Conservation (phyloP, 2,888 invertebrate species). For the Bruchidius siliquastri region DNA sequence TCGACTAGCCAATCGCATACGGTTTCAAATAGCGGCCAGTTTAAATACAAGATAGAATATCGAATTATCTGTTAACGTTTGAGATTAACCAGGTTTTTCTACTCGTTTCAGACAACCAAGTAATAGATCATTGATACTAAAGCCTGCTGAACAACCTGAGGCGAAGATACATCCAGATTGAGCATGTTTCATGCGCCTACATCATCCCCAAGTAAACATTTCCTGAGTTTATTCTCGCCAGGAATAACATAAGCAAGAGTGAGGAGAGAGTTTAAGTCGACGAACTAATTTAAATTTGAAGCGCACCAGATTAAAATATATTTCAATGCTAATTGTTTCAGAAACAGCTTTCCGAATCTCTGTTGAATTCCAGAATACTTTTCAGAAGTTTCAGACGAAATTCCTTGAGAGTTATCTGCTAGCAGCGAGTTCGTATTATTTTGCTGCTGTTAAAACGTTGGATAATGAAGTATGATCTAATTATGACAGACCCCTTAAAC, state of each 20-base stretch:
- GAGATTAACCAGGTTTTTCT: too few species aligned
- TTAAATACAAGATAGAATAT: too few species aligned
- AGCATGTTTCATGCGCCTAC: too few species aligned
- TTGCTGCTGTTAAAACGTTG: neutral
- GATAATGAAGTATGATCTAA: neutral
- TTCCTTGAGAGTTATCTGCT: neutral
- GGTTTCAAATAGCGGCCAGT: too few species aligned
- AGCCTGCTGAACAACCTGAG: too few species aligned
- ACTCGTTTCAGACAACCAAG: too few species aligned
- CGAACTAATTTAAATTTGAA: neutral
- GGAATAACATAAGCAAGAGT: neutral
- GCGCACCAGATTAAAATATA: neutral
- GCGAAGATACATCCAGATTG: too few species aligned
- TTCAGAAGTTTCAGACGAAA: neutral
- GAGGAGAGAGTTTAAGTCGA: neutral
- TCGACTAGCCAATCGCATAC: too few species aligned
- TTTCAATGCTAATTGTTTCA: neutral
- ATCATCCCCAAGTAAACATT: neutral
- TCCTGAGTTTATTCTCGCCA: neutral
- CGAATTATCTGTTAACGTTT: too few species aligned
- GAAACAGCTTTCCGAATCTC: neutral
- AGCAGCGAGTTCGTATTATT: neutral
- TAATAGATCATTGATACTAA: too few species aligned
- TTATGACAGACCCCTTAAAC: neutral
- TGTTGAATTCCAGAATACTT: neutral